These are phyloP conservation scores for Nasua narica DNA, from an alignment of 2,797 vertebrate genomes.

Conservation along the genomic window DNA sequence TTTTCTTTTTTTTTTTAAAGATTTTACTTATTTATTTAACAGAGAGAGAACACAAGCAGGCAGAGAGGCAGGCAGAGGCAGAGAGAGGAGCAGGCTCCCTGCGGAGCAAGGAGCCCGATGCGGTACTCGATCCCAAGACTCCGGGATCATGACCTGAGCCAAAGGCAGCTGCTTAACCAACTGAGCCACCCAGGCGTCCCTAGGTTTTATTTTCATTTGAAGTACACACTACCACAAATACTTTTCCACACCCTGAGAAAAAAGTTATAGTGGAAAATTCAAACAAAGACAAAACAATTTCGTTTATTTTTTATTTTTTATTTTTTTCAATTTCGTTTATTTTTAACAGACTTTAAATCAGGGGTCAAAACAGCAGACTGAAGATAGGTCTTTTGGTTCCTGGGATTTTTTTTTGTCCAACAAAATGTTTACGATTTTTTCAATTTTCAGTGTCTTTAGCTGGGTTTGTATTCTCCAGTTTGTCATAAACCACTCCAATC, in stretches of 20 bases:
- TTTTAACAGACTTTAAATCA: not conserved
- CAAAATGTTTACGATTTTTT: not conserved
- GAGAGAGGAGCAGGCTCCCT: too few relatives aligned
- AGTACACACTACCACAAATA: not conserved
- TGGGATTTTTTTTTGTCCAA: not conserved
- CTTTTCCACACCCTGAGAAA: not conserved
- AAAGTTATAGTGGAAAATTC: not conserved
- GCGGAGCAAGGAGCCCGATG: too few relatives aligned
- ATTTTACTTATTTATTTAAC: too few relatives aligned
- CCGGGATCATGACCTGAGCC: too few relatives aligned
- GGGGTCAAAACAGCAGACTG: not conserved
- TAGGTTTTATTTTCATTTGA: not conserved
- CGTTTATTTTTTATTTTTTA: not conserved
- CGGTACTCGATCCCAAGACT: too few relatives aligned
- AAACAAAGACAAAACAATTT: not conserved
- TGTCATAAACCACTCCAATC: not conserved
- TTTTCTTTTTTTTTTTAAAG: constrained; percentile 7
- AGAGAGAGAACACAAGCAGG: too few relatives aligned
- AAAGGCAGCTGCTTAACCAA: too few relatives aligned
- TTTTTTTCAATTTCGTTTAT: not conserved
- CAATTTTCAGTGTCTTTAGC: not conserved
- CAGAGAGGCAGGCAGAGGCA: too few relatives aligned
- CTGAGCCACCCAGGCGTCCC: too few relatives aligned
- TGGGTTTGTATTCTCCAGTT: not conserved
- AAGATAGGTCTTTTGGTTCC: not conserved